These are phyloP conservation scores for Pristis pectinata DNA, from an alignment of 2,797 vertebrate genomes.

Conservation along the genomic window DNA sequence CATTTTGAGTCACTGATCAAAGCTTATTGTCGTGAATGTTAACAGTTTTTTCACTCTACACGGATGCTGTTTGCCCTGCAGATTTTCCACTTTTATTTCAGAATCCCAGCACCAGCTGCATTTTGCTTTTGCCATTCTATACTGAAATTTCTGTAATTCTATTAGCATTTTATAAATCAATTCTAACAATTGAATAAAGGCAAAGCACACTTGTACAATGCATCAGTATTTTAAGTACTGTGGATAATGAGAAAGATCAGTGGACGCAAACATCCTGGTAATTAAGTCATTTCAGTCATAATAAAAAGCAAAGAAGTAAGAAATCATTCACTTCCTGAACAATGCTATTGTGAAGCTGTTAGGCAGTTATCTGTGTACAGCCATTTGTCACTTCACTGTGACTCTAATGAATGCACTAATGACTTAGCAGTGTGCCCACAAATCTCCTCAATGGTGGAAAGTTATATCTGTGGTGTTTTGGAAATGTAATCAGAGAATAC, in stretches of 20 bases:
- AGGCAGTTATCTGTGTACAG: neutral
- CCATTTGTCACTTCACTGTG: slow-evolving; percentile 11
- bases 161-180: neutral
- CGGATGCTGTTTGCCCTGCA: too few species aligned
- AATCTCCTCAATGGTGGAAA: slow-evolving; percentile 22
- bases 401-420: slow-evolving; percentile 2
- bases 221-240: neutral
- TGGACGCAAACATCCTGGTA: neutral
- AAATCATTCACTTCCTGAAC: neutral
- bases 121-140: too few species aligned
- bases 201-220: slow-evolving; percentile 5
- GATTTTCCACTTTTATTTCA: too few species aligned
- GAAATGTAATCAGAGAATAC: neutral
- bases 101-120: too few species aligned
- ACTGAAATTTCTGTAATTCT: neutral
- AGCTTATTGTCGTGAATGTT: too few species aligned
- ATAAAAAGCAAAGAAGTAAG: slow-evolving; percentile 6
- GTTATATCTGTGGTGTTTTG: neutral
- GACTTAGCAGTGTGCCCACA: neutral
- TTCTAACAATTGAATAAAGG: neutral
- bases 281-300: slow-evolving; percentile 14
- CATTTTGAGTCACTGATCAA: neutral
- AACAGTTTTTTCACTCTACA: too few species aligned
- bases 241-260: neutral
- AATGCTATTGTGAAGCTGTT: slow-evolving; percentile 26